phyloP scores from a whole-genome alignment of 2,888 invertebrate species.

The Mythimna impura region DNA sequence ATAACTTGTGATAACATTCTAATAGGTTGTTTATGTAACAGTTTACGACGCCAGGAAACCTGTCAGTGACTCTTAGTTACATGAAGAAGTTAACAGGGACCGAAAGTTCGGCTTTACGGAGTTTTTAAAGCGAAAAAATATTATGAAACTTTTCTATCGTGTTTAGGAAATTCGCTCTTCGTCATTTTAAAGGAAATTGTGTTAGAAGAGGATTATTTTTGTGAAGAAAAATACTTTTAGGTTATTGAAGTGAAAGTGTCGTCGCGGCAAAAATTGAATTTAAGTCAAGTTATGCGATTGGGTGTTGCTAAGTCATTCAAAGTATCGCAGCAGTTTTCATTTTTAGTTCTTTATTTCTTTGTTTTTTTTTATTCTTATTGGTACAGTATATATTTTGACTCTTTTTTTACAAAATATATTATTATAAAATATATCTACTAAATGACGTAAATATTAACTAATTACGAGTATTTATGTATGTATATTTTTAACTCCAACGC shows the following conservation, averaged over 20 bases:
- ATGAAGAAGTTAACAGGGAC: constrained; percentile 33
- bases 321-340: neutral
- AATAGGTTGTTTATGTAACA: constrained; percentile 41
- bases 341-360: too few species aligned
- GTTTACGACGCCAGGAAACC: constrained; percentile 32
- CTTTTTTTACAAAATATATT: too few species aligned
- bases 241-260: neutral
- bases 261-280: neutral
- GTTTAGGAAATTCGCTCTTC: constrained; percentile 30
- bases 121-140: constrained; percentile 38
- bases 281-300: neutral
- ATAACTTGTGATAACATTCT: constrained; percentile 60
- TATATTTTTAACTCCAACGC: too few species aligned
- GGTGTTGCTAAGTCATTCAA: neutral
- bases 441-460: too few species aligned
- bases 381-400: too few species aligned
- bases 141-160: constrained; percentile 28
- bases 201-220: constrained; percentile 10
- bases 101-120: constrained; percentile 28
- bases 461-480: too few species aligned
- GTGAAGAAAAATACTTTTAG: neutral
- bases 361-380: too few species aligned
- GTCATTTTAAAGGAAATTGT: constrained; percentile 31
- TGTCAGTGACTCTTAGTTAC: constrained; percentile 37
- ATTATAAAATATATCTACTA: too few species aligned